A percentile compares a stretch with the other conserved stretches of the same genome.
phyloP scores from a whole-genome alignment of 1,140 invertebrate genomes.

The Arion vulgaris region DNA sequence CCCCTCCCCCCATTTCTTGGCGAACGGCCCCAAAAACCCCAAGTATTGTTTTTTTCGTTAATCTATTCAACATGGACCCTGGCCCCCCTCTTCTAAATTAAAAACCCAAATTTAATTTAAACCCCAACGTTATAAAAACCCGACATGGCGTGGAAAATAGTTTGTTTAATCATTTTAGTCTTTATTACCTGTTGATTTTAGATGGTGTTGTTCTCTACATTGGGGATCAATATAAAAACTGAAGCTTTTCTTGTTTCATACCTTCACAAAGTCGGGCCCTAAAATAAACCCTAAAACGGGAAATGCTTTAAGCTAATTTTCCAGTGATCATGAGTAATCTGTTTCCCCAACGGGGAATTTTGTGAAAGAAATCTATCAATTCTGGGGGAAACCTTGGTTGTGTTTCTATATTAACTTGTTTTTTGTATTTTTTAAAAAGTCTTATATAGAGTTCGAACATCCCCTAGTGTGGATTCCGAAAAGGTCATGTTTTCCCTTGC shows the following conservation, averaged over 20 bases:
- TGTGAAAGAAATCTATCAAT: not conserved
- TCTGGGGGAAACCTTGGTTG: not conserved
- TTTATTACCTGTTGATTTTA: not conserved
- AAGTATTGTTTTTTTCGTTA: constrained; percentile 34
- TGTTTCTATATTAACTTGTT: no score
- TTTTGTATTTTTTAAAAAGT: no score
- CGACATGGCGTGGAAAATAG: not conserved
- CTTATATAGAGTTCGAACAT: no score
- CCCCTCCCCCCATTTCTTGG: not conserved
- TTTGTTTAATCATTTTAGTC: not conserved
- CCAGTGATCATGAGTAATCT: constrained; percentile 4
- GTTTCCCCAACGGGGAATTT: not conserved
- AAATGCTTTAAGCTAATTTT: not conserved
- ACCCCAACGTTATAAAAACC: not conserved
- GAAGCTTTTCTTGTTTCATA: not conserved
- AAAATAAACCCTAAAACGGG: not conserved
- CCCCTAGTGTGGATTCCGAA: no score
- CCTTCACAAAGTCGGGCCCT: not conserved
- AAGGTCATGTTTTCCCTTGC: no score
- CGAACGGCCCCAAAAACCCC: constrained; percentile 15
- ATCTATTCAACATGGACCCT: constrained; percentile 39
- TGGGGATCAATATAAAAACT: not conserved
- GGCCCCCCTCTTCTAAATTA: not conserved
- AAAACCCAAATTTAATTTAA: constrained; percentile 21
- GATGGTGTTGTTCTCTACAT: no score